Evolutionary conservation across 2,888 invertebrate species (phyloP), one percentile per base, ranked within the genome.

Genomic region (Drosophila paramelanica): DNA sequence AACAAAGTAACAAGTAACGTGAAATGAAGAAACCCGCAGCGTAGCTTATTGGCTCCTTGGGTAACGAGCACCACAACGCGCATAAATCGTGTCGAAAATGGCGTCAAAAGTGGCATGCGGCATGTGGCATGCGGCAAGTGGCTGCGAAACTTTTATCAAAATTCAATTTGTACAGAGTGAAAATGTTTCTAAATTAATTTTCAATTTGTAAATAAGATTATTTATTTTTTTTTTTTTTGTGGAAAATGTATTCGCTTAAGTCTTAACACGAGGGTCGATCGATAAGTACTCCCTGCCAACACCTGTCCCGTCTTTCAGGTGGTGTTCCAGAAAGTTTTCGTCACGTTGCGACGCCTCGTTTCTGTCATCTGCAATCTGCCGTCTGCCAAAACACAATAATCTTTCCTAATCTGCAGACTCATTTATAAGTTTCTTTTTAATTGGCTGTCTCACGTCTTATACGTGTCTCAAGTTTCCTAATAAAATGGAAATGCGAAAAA

Each of bases 131-230:
- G 41, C 11, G 43, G 55, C 41, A 66, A 49, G 52, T 42, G 55
- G 41, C 36, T 67, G 61, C 45, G 46, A 74, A 74, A 72, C 81
- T 81, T 81, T 79, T 81, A 81, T 78, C 75, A 75, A 72, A 79
- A 81, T 75, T 72, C 78, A 79, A 80, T 81, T 80, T 81, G 69
- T 58, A 46, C 72, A 72, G 69, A 72, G 69, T 78, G 78, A 75
- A 80, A 81, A 80, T 74, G 79, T 71, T 64, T 77, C 64, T 67
- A 53, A 74, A 73, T 66, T 70, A 70, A 79, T 71, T 68, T 75
- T 51, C 55, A 66, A 68, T 58, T 42, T 67, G 61, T 56, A 61
- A 79, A 72, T 65, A 58, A 67, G 56, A 65, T 64, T 50, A 67
- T 64, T 51, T 51, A 49, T 41, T 38, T 1, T 33, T 33, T 11